phyloP scores from a whole-genome alignment of 2,113 vertebrate species.

The Struthidea cinerea region DNA sequence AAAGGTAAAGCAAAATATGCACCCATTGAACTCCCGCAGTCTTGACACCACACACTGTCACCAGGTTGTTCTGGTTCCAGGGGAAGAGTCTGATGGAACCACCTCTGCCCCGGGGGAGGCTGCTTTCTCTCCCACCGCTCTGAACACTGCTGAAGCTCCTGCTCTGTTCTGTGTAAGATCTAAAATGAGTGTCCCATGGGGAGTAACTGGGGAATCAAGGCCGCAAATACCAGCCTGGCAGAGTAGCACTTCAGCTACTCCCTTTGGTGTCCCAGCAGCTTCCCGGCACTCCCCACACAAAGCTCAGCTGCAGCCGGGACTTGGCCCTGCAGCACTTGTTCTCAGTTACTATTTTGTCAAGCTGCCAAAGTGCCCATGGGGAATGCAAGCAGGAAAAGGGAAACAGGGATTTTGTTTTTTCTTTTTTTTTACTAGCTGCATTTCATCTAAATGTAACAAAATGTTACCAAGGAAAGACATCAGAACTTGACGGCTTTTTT shows the following conservation, averaged over 20 bases:
- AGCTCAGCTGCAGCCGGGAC: not conserved
- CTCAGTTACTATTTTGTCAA: slow-evolving; percentile 35
- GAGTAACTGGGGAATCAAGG: not conserved
- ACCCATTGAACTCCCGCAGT: not conserved
- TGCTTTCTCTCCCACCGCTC: not conserved
- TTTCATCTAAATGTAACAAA: not conserved
- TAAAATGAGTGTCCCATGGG: not conserved
- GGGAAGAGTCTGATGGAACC: not conserved
- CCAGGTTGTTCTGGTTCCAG: not conserved
- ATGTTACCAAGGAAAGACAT: not conserved
- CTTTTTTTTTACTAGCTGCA: not conserved
- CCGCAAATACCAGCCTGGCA: not conserved
- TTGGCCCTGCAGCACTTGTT: not conserved
- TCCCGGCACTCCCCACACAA: rapidly evolving
- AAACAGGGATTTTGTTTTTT: not conserved
- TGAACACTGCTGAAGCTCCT: not conserved
- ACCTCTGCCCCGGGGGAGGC: rapidly evolving
- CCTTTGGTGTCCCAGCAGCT: not conserved
- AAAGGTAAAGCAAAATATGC: not conserved
- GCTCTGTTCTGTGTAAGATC: not conserved
- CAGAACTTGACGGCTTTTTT: not conserved
- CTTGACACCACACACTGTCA: not conserved
- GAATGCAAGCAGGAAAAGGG: slow-evolving; percentile 23
- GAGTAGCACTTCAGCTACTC: rapidly evolving
- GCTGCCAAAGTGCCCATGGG: slow-evolving; percentile 9